These are phyloP conservation scores for Colletes collaris DNA, from an alignment of 2,888 invertebrate species.

Conservation along the genomic window DNA sequence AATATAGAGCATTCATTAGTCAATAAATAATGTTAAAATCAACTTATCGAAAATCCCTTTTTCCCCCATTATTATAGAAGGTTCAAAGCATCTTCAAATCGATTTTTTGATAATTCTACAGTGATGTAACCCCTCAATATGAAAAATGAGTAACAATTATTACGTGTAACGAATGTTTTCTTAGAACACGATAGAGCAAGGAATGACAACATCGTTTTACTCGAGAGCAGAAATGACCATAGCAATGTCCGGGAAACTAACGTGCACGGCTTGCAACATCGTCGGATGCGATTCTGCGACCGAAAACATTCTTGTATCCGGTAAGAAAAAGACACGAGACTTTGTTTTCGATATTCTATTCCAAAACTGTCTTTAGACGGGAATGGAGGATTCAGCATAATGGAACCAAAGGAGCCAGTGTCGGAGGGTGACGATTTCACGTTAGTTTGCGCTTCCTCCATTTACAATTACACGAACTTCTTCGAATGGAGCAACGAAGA, in stretches of 20 bases:
- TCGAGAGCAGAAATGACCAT: constrained; percentile 64
- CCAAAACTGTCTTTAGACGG: constrained; percentile 80
- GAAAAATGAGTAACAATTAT: background rate
- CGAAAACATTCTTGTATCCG: constrained; percentile 78
- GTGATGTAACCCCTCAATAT: background rate
- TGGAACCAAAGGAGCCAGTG: constrained; percentile 73
- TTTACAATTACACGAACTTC: constrained; percentile 82
- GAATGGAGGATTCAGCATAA: constrained; percentile 82
- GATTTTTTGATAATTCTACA: too few relatives aligned
- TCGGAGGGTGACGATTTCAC: constrained; percentile 85
- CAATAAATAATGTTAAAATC: too few relatives aligned
- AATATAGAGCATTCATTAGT: too few relatives aligned
- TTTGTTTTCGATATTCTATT: background rate
- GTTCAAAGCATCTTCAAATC: too few relatives aligned
- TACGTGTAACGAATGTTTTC: background rate
- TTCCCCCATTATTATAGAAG: too few relatives aligned
- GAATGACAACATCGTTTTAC: constrained; percentile 6
- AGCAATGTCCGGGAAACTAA: constrained; percentile 76
- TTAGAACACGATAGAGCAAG: constrained; percentile 28
- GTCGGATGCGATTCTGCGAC: constrained; percentile 72
- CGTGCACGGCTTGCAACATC: constrained; percentile 79
- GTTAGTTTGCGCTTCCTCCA: constrained; percentile 86
- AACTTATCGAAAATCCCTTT: too few relatives aligned
- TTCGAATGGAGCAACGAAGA: constrained; percentile 84
- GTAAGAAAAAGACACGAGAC: constrained; percentile 62